phyloP scores from a whole-genome alignment of 2,797 vertebrate species.

The Acanthurus tractus region DNA sequence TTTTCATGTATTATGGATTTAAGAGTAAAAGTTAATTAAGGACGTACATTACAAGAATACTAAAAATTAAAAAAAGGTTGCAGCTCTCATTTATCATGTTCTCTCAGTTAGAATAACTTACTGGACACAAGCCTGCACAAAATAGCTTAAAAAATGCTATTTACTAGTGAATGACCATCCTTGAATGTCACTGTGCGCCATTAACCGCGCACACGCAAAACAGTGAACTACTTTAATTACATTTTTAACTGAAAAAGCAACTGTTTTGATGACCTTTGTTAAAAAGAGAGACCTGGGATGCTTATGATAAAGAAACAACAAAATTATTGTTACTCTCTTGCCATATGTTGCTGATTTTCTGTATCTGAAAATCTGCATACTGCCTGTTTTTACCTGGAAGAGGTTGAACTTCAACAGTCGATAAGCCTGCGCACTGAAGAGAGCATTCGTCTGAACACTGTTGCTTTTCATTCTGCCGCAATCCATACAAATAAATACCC shows the following conservation, averaged over 20 bases:
- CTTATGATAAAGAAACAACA: no score
- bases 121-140: background rate
- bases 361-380: background rate
- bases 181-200: no score
- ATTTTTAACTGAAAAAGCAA: no score
- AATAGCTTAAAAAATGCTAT: background rate
- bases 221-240: no score
- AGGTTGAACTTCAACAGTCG: background rate
- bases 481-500: slow-evolving; percentile 22
- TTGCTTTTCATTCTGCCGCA: background rate
- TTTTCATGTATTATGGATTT: slow-evolving; percentile 23
- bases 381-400: background rate
- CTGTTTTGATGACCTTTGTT: no score
- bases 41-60: slow-evolving; percentile 4
- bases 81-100: slow-evolving; percentile 2
- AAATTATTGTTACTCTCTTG: background rate
- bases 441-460: background rate
- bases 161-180: no score
- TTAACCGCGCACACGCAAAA: no score
- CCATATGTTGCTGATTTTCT: background rate
- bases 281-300: background rate
- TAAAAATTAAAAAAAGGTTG: background rate
- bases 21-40: slow-evolving; percentile 23
- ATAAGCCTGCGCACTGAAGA: background rate
- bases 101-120: slow-evolving; percentile 1